Evolutionary conservation across 2,888 invertebrate species (phyloP), one percentile per base, ranked within the genome.

Genomic region (Drosophila merina): DNA sequence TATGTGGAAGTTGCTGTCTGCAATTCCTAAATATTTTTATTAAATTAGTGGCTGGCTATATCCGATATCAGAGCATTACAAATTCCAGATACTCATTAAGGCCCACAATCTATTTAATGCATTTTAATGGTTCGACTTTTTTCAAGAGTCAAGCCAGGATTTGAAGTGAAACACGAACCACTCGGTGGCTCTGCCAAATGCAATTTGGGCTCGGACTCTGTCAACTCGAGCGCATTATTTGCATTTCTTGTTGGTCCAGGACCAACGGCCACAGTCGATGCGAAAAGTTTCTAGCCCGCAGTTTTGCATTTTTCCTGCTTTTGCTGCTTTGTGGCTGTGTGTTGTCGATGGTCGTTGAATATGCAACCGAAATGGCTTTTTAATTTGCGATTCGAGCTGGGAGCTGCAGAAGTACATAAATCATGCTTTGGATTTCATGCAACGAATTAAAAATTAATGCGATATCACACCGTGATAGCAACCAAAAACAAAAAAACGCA

Each of bases 401-500:
- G 51, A 28, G 57, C 44, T 52, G 47, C 36, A 36, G 6, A 36
- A 71, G 75, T 72, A 64, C 78, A 83, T 83, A 84, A 82, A 84
- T 82, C 84, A 83, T 79, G 71, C 60, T 62, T 44, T 45, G 54
- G 33, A 50, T 74, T 64, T 69, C 75, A 67, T 58, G 75, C 75
- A 72, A 68, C 67, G 77, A 81, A 80, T 81, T 80, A 79, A 77
- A 78, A 82, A 83, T 83, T 75, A 82, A 84, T 84, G 82, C 77
- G 50, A 62, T 59, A 40, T 51, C 72, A 73, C 51, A 66, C 56
- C n/a, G 45, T 38, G 33, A 44, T 4, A 40, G 3, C 14, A 8
- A n/a, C 40, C 57, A 48, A 62, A 57, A 47, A 60, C 57, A 42
- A 20, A 44, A 44, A 44, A 25, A 25, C 10, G 25, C n/a, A 36